A percentile compares a stretch with the other conserved stretches of the same genome.
phyloP scores from a whole-genome alignment of 1,140 invertebrate genomes.

The Gyrodactylus salaris region DNA sequence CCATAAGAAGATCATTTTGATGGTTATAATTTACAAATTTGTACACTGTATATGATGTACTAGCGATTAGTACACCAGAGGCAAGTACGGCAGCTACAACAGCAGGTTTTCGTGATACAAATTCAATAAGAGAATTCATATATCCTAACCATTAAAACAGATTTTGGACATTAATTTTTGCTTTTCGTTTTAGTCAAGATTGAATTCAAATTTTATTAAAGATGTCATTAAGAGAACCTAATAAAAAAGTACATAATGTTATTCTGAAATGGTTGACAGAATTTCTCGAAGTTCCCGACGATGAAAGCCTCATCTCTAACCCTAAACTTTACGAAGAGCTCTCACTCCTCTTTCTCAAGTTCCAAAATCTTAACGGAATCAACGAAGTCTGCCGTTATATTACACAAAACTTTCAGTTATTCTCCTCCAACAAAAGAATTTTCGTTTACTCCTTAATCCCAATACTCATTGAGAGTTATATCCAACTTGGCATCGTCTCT shows the following conservation, averaged over 20 bases:
- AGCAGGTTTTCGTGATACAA: too few relatives aligned
- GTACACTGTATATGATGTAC: too few relatives aligned
- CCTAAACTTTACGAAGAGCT: not conserved
- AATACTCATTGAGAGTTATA: not conserved
- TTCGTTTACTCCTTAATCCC: not conserved
- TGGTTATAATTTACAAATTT: too few relatives aligned
- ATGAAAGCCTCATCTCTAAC: not conserved
- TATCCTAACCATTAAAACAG: too few relatives aligned
- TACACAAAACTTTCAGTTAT: not conserved
- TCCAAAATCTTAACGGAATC: not conserved
- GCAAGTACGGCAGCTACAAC: too few relatives aligned
- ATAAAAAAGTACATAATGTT: not conserved
- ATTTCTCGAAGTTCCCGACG: not conserved
- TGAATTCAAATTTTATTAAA: too few relatives aligned
- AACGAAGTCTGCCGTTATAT: not conserved
- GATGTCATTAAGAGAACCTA: too few relatives aligned
- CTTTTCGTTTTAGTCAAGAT: too few relatives aligned
- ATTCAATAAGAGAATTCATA: too few relatives aligned
- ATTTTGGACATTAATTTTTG: too few relatives aligned
- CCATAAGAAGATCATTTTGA: too few relatives aligned
- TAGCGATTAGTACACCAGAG: too few relatives aligned
- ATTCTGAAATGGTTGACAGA: not conserved
- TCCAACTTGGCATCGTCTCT: not conserved
- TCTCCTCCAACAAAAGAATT: not conserved
- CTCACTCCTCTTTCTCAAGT: not conserved